phyloP scores from a whole-genome alignment of 2,113 vertebrate species.

The Lamprologus ornatipinnis region DNA sequence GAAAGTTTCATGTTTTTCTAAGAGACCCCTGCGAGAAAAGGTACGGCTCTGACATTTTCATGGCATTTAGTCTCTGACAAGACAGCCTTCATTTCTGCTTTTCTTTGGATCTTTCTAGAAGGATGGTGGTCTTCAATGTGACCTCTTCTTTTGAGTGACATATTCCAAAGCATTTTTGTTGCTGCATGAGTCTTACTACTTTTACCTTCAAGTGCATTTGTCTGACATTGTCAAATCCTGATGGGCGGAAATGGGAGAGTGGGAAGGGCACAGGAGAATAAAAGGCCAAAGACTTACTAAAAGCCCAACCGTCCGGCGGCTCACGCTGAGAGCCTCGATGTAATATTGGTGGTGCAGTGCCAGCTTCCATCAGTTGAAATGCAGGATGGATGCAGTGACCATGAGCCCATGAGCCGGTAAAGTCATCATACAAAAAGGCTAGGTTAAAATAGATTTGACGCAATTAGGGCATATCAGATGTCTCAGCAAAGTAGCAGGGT shows the following conservation, averaged over 20 bases:
- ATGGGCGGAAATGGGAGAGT: slow-evolving; percentile 20
- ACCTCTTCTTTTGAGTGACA: slow-evolving; percentile 32
- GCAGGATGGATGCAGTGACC: slow-evolving; percentile 58
- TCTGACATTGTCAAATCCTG: slow-evolving; percentile 45
- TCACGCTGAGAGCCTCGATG: slow-evolving; percentile 23
- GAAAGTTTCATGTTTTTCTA: background rate
- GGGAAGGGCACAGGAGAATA: background rate
- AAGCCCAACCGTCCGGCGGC: background rate
- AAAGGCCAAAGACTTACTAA: slow-evolving; percentile 24
- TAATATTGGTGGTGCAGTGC: slow-evolving; percentile 26
- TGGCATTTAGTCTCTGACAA: slow-evolving; percentile 56
- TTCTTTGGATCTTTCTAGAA: slow-evolving; percentile 17
- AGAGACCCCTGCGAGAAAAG: background rate
- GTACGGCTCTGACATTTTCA: slow-evolving; percentile 56
- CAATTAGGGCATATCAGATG: slow-evolving; percentile 62
- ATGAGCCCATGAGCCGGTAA: slow-evolving; percentile 43
- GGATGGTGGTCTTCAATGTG: slow-evolving; percentile 25
- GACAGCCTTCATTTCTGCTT: background rate
- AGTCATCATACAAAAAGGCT: slow-evolving; percentile 22
- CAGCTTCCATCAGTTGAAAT: slow-evolving; percentile 47
- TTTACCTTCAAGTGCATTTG: slow-evolving; percentile 26
- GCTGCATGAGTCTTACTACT: background rate
- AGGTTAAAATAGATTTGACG: slow-evolving; percentile 61
- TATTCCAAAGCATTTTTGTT: slow-evolving; percentile 29
- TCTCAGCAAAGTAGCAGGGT: slow-evolving; percentile 7